These are phyloP conservation scores for Alligator sinensis DNA, from an alignment of 2,113 vertebrate species.

Conservation along the genomic window DNA sequence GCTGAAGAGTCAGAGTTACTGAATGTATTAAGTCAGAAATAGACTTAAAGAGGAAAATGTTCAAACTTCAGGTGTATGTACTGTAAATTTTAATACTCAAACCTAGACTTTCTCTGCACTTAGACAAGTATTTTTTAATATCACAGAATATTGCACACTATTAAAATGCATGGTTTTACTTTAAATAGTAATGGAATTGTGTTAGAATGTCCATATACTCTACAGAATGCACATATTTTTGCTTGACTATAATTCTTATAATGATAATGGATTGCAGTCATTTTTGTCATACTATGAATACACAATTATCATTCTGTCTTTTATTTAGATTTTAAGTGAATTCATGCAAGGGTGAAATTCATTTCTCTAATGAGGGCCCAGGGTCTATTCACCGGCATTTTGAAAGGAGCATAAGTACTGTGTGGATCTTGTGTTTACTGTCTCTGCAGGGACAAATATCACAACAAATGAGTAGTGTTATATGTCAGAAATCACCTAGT, in stretches of 20 bases:
- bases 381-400: background rate
- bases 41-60: background rate
- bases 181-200: background rate
- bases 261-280: background rate
- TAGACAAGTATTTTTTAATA: background rate
- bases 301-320: fast-evolving
- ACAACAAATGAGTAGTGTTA: background rate
- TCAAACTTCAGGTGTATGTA: background rate
- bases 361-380: background rate
- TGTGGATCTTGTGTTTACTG: background rate
- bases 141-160: background rate
- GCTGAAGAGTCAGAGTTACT: constrained; percentile 2
- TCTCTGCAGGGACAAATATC: background rate
- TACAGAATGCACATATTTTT: background rate
- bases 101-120: background rate
- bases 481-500: background rate
- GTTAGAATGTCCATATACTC: background rate
- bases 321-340: background rate
- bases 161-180: background rate
- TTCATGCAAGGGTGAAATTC: background rate
- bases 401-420: background rate
- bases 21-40: constrained; percentile 13
- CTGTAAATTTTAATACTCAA: background rate
- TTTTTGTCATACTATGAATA: background rate
- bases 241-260: background rate